phyloP scores from a whole-genome alignment of 2,797 vertebrate species.

The Pseudopleuronectes americanus region DNA sequence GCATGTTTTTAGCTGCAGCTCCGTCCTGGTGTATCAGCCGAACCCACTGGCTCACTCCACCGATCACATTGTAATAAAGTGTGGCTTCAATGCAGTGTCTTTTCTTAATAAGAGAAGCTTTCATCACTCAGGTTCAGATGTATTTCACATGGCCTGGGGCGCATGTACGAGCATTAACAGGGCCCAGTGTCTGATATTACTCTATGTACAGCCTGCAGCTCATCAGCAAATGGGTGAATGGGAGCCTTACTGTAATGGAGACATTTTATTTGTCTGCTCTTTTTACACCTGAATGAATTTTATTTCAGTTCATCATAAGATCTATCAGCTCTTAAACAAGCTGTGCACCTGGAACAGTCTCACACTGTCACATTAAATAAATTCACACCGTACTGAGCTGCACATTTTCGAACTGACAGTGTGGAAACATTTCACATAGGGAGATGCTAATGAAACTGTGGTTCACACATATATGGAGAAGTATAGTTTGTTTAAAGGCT shows the following conservation, averaged over 20 bases:
- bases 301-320: conserved; percentile 23
- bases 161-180: conserved; percentile 36
- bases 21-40: neutral
- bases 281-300: conserved; percentile 47
- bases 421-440: conserved; percentile 39
- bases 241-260: conserved; percentile 25
- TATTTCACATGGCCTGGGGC: conserved; percentile 14
- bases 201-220: conserved; percentile 49
- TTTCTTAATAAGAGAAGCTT: conserved; percentile 25
- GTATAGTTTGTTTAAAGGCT: conserved; percentile 42
- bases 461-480: conserved; percentile 27
- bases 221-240: conserved; percentile 49
- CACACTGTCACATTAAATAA: conserved; percentile 39
- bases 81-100: conserved; percentile 14
- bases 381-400: conserved; percentile 10
- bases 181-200: conserved; percentile 33
- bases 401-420: conserved; percentile 42
- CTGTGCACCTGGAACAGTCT: conserved; percentile 29
- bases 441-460: conserved; percentile 47
- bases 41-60: conserved; percentile 1
- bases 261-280: conserved; percentile 46
- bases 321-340: conserved; percentile 46
- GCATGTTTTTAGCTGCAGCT: too few relatives aligned
- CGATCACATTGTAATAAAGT: conserved; percentile 13
- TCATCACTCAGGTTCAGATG: conserved; percentile 27